A percentile compares a stretch with the other conserved stretches of the same genome.
Conservation (phyloP, 1,140 invertebrate species). For the Drosophila tsacasi region DNA sequence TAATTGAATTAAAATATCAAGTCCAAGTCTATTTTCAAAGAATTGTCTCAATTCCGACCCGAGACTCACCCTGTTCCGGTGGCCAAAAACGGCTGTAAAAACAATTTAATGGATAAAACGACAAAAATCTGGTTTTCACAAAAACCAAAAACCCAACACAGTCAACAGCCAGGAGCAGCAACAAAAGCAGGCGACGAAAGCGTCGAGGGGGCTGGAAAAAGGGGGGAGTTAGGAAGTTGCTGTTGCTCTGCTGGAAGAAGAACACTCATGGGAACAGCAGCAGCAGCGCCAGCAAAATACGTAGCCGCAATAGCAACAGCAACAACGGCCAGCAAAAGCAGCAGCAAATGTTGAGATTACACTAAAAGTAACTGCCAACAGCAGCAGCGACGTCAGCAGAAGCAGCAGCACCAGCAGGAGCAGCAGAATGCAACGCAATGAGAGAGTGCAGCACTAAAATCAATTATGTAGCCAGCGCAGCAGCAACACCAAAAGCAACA, state of each 20-base stretch:
- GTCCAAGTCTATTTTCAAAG: not conserved
- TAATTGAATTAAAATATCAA: conserved; percentile 1
- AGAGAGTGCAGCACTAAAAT: conserved; percentile 80
- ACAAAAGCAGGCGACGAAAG: conserved; percentile 64
- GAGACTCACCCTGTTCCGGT: conserved; percentile 60
- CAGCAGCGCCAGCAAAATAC: conserved; percentile 37
- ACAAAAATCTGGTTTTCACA: conserved; percentile 82
- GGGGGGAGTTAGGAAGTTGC: conserved; percentile 52
- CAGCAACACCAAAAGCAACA: conserved; percentile 47
- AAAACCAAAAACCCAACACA: conserved; percentile 67
- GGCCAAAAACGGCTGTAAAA: conserved; percentile 78
- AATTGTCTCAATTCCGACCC: conserved; percentile 4
- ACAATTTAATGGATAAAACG: conserved; percentile 83
- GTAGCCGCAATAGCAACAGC: conserved; percentile 42
- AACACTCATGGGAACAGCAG: conserved; percentile 52
- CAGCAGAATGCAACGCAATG: conserved; percentile 49
- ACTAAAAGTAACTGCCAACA: conserved; percentile 77
- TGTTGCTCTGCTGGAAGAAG: conserved; percentile 61
- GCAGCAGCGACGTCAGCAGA: conserved; percentile 37
- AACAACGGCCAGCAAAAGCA: conserved; percentile 42
- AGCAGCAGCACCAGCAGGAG: conserved; percentile 21
- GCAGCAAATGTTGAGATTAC: conserved; percentile 78
- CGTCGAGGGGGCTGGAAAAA: conserved; percentile 30
- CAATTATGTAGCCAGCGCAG: conserved; percentile 77
- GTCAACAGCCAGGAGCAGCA: conserved; percentile 38